A percentile compares a stretch with the other conserved stretches of the same genome.
Evolutionary conservation across 1,140 invertebrate species (phyloP).

Genomic region (Danaus plexippus): DNA sequence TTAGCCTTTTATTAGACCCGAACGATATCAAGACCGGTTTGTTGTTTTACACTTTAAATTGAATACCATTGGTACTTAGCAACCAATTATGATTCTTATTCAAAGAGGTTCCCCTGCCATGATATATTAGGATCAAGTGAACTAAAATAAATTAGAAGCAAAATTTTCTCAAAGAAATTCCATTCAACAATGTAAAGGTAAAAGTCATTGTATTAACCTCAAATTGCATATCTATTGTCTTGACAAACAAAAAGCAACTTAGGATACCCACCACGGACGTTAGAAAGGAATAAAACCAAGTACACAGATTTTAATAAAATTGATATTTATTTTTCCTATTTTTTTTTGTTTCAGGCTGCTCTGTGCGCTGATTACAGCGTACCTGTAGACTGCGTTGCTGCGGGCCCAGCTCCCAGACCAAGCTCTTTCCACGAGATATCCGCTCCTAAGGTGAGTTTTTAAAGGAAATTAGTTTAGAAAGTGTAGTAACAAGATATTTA

Average conservation of each 20-base stretch:
- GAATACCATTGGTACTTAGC: slow-evolving; percentile 22
- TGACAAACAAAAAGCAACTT: no score
- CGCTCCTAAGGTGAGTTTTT: slow-evolving; percentile 55
- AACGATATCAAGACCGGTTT: slow-evolving; percentile 34
- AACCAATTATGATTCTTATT: slow-evolving; percentile 17
- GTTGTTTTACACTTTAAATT: slow-evolving; percentile 39
- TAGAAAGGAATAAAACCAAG: neutral
- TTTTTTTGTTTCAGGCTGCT: slow-evolving; percentile 76
- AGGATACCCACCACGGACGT: no score
- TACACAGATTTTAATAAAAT: slow-evolving; percentile 3
- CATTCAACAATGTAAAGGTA: no score
- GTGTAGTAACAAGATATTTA: no score
- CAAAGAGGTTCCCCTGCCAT: slow-evolving; percentile 10
- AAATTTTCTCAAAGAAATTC: no score
- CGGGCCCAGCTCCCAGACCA: slow-evolving; percentile 54
- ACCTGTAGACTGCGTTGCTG: slow-evolving; percentile 80
- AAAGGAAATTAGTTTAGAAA: no score
- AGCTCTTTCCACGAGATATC: slow-evolving; percentile 65
- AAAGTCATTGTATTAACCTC: no score
- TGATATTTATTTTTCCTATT: slow-evolving; percentile 6
- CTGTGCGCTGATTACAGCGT: slow-evolving; percentile 86
- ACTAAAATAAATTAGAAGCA: no score
- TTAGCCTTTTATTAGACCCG: slow-evolving; percentile 43
- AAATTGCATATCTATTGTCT: no score
- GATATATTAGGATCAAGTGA: slow-evolving; percentile 11